Base-by-base conservation (phyloP, 2,888 invertebrate genomes). In the Pasiphila rectangulata region DNA sequence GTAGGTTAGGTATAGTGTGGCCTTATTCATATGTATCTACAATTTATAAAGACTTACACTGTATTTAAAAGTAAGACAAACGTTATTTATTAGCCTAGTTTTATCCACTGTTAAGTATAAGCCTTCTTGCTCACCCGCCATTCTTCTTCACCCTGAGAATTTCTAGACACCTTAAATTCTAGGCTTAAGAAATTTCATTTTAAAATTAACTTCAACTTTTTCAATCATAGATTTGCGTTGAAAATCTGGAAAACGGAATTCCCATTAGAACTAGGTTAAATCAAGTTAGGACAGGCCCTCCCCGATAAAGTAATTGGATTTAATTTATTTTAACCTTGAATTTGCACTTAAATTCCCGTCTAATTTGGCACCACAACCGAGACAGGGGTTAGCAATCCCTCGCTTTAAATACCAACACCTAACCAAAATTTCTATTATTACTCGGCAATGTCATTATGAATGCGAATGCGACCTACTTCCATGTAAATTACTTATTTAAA, bases 241-340 rank as follows among this genome's bases (percentile, higher is more conserved):
- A 4, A 25, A 25, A 15, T 34, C 25, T 34, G 20, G 16, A 16
- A 30, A 25, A 32, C 6, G 15, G 25, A 40, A 44, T 44, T 44
- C 36, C 19, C 43, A 43, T 36, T 21, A 15, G 30, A 27, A 27
- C 32, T 42, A 41, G 17, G 32, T 32, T 10, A 50, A 50, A 50
- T 32, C 19, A 47, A 45, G 43, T 41, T 30, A 35, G 27, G 39
- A 39, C 35, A 29, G 30, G 17, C 24, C 27, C 15, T 27, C 16
- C 40, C 37, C 34, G 10, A 19, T 43, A 25, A 32, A 34, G 27
- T 45, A 47, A 50, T 50, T 54, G 29, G 38, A 54, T 45, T 45
- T 40, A 19, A 46, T 40, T 46, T 36, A 34, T 39, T 51, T 30
- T 35, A 10, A 50, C 52, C 49, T 55, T 51, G 52, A 53, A 48